Evolutionary conservation across 2,113 vertebrate genomes (phyloP), one percentile per base, ranked within the genome.

Genomic region (Falco punctatus): DNA sequence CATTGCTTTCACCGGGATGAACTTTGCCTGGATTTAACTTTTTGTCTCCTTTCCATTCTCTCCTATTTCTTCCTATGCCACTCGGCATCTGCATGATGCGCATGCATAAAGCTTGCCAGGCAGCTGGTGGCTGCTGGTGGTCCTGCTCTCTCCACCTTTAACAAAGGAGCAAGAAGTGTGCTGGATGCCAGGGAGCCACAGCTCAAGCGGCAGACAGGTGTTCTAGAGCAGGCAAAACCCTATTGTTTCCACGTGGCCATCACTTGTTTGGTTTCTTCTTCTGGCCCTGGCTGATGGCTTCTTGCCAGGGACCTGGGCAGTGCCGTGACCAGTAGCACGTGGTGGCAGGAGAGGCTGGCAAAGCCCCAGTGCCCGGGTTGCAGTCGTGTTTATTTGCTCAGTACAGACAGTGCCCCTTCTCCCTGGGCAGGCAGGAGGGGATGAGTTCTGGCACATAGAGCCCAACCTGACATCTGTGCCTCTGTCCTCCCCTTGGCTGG

Each of bases 311-410:
- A 57, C 46, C 13, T 7, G 32, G 30, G 20, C 71, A 38, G 57
- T 7, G 33, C 73, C 1, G 0, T 0, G 2, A 11, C 28, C 2
- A 1, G 24, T 61, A 65, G 64, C 59, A 23, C 35, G 14, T 59
- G 33, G 0, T 8, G 32, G 22, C 3, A 13, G 40, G 12, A 48
- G 27, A 27, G 61, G 40, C 0, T 71, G 86, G 59, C 55, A 79
- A 40, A 81, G 28, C 70, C 86, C 49, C 2, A 2, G 0, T 3
- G 5, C 54, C 26, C 52, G 52, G 89, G 55, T 73, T 88, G 61
- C 30, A 8, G 71, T 13, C 4, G 8, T 55, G n/a, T 80, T 86
- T 44, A 12, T 88, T 75, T 82, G 80, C 35, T 49, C 55, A 23
- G 40, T 11, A 65, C n/a, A 49, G 40, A 40, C 33, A 30, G 33